Evolutionary conservation across 2,797 vertebrate species (phyloP), one percentile per base, ranked within the genome.

Genomic region (Propithecus deckenii): DNA sequence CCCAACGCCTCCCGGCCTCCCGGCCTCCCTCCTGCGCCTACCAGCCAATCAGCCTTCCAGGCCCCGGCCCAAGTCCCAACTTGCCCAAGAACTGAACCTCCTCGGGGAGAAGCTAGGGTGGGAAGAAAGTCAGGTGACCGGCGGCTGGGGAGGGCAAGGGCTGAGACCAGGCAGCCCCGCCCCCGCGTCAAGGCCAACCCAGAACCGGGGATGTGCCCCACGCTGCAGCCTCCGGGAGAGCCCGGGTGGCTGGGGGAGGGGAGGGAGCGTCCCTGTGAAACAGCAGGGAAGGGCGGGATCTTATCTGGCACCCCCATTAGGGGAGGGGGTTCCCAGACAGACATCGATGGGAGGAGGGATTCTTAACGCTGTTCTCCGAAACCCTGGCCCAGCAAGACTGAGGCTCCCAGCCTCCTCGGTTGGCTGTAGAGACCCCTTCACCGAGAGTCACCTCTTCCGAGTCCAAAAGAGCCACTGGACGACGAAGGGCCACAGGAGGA

Each of bases 401-500:
- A 18, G 25, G 7, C 63, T 75, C 75, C 50, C 0, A 17, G 92
- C 71, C 83, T 52, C 71, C 74, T 92, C 13, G 5, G 43, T n/a
- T 59, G 71, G 81, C 88, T 86, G 79, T 88, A 43, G 89, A 86
- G 74, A 50, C 48, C 52, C 55, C 78, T 55, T 67, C 67, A 28
- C 7, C 4, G 43, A 71, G 0, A 23, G 94, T 99, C 98, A 99
- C 98, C 98, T 98, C 96, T 98, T 99, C 97, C 97, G 97, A 78
- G 96, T 97, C 87, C 98, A 98, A 97, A 98, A 97, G 91, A 99
- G 97, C 97, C 99, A 99, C 98, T 99, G 99, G 90, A 99, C 99
- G 1, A 99, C 55, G 65, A 99, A 99, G 32, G 99, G 99, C 99
- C 99, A 99, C 84, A 99, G 72, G 93, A 99, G 41, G 91, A 99